These are phyloP conservation scores for Cephalopterus ornatus DNA, from an alignment of 2,113 vertebrate genomes.

Conservation along the genomic window DNA sequence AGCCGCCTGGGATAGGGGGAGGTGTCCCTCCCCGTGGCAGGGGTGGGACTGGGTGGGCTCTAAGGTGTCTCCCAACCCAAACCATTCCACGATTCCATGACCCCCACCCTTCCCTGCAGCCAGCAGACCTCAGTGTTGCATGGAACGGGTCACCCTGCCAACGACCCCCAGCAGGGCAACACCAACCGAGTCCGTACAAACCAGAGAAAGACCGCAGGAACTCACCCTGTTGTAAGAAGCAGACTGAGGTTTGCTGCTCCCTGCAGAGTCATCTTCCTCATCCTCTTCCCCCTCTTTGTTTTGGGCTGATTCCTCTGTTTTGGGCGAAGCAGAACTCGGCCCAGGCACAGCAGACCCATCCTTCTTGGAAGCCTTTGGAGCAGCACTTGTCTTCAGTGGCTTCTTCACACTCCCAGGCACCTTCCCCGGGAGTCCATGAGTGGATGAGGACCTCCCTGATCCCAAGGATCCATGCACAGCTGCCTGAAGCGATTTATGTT, in stretches of 20 bases:
- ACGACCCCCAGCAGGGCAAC: neutral
- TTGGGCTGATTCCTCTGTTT: neutral
- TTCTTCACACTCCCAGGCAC: neutral
- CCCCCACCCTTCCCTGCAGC: neutral
- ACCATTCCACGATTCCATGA: too few relatives aligned
- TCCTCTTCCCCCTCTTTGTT: conserved; percentile 11
- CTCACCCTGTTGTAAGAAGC: neutral
- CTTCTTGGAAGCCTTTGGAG: neutral
- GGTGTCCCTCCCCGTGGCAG: neutral
- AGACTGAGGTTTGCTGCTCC: neutral
- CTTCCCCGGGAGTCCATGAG: neutral
- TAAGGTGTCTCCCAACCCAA: neutral
- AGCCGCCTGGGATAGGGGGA: neutral
- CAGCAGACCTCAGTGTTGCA: neutral
- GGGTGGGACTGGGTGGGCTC: too few relatives aligned
- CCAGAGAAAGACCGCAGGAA: neutral
- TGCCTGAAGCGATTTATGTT: conserved; percentile 64
- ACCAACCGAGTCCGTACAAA: neutral
- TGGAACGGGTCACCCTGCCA: rapidly evolving
- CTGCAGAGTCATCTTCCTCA: neutral
- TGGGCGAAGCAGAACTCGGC: conserved; percentile 9
- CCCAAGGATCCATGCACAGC: conserved; percentile 32
- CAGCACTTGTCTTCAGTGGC: neutral
- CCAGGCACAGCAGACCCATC: neutral
- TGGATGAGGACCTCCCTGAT: neutral